Percentiles rank a stretch among this genome's conserved stretches.
These are phyloP conservation scores for Byasa hedistus DNA, from an alignment of 2,888 invertebrate genomes.

Conservation along the genomic window DNA sequence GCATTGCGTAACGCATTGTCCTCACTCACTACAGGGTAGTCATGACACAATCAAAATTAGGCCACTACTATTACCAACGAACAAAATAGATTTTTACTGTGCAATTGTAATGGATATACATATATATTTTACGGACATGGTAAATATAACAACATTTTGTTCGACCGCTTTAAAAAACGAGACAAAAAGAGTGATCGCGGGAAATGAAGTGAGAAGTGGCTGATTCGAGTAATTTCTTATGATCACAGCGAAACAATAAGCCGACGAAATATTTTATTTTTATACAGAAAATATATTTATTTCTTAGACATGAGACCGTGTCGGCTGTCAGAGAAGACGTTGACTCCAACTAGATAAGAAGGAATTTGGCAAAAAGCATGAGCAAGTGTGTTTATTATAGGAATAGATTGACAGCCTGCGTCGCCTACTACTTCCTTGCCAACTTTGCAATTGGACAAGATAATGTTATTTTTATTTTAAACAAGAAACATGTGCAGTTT, in stretches of 20 bases:
- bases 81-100: background rate
- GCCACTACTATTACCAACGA: constrained; percentile 41
- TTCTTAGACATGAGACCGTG: constrained; percentile 55
- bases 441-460: constrained; percentile 75
- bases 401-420: constrained; percentile 67
- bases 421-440: constrained; percentile 69
- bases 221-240: constrained; percentile 52
- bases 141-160: no score
- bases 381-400: constrained; percentile 60
- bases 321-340: constrained; percentile 71
- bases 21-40: constrained; percentile 46
- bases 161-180: no score
- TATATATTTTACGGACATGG: no score
- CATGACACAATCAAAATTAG: constrained; percentile 53
- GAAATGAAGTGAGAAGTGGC: constrained; percentile 35
- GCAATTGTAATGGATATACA: no score
- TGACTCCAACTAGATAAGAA: constrained; percentile 65
- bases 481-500: constrained; percentile 47
- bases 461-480: constrained; percentile 49
- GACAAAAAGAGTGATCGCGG: constrained; percentile 5
- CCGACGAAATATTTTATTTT: constrained; percentile 54
- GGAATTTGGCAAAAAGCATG: constrained; percentile 68
- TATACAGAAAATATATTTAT: constrained; percentile 49
- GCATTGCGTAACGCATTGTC: constrained; percentile 66
- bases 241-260: constrained; percentile 60